Base-by-base conservation (phyloP, 2,888 invertebrate species). In the Hydropsyche betteni region DNA sequence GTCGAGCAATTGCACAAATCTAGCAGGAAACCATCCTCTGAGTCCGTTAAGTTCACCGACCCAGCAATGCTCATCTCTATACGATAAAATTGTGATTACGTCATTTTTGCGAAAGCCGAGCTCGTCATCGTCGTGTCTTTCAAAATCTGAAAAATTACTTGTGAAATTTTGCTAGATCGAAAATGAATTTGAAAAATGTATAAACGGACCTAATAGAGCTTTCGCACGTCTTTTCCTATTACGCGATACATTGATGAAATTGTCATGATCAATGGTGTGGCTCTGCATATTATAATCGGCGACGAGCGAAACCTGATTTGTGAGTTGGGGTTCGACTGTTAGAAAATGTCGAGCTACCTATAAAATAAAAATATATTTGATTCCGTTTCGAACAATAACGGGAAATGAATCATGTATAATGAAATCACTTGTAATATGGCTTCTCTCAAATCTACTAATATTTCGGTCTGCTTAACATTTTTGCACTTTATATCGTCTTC, bases 31-130 rank as follows among this genome's bases (percentile, higher is more conserved):
- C 98, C 98, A 98, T 58, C 97, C 96, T 84, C 94, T 89, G 69
- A 98, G 86, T 0, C 98, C 98, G 88, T 98, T 98, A 69, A 99
- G 85, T 84, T 99, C 98, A 5, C 98, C 98, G 80, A 98, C 94
- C 98, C 98, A 99, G 84, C 98, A 99, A 84, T 99, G 98, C 83
- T 99, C 98, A 87, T 99, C 98, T 84, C 96, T 95, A 83, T 97
- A 97, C 82, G 97, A 98, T 36, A 98, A 92, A 64, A 99, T 96
- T 72, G 97, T 99, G 74, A 99, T 98, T 53, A 99, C 95, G 85
- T 99, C 99, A 87, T 99, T 99, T 85, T 97, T 98, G 73, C 98
- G 90, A 85, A 99, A 99, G 7, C 99, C 99, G 74, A 99, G 86
- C 85, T 99, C 99, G 87, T 99, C 99, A 80, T 98, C 98, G 86